phyloP scores from a whole-genome alignment of 2,797 vertebrate genomes.

The Fistularia commersonii region DNA sequence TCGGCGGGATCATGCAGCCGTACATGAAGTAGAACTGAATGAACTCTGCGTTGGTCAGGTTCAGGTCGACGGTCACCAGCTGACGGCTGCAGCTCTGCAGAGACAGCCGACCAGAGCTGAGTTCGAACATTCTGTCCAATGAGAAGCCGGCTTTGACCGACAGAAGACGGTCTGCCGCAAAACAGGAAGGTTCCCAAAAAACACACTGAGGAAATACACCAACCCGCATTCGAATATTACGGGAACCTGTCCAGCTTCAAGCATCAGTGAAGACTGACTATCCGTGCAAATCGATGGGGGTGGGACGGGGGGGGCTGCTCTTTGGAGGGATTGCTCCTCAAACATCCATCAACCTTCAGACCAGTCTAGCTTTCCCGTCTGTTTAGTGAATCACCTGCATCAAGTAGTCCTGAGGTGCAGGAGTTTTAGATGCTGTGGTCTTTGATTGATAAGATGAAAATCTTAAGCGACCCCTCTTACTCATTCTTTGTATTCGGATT shows the following conservation, averaged over 20 bases:
- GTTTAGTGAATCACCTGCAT: no score
- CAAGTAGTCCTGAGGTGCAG: background rate
- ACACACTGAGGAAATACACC: no score
- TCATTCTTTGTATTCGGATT: background rate
- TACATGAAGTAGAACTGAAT: conserved; percentile 99
- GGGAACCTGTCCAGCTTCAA: no score
- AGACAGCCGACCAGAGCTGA: conserved; percentile 4
- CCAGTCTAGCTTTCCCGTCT: no score
- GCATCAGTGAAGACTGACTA: no score
- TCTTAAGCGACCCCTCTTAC: background rate
- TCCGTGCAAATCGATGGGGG: no score
- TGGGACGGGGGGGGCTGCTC: background rate
- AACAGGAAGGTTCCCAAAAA: no score
- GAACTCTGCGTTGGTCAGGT: conserved; percentile 94
- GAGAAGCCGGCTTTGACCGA: background rate
- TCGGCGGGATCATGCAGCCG: conserved; percentile 92
- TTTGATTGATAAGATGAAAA: conserved; percentile 10
- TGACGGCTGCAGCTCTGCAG: conserved; percentile 89
- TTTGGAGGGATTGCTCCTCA: conserved; percentile 4
- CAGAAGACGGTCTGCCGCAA: background rate
- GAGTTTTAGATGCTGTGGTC: conserved; percentile 15
- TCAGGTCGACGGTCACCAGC: conserved; percentile 92
- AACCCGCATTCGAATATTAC: no score
- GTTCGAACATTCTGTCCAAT: background rate
- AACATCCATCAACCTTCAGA: no score